phyloP scores from a whole-genome alignment of 1,140 invertebrate genomes.

The Stenopsyche tienmushanensis region DNA sequence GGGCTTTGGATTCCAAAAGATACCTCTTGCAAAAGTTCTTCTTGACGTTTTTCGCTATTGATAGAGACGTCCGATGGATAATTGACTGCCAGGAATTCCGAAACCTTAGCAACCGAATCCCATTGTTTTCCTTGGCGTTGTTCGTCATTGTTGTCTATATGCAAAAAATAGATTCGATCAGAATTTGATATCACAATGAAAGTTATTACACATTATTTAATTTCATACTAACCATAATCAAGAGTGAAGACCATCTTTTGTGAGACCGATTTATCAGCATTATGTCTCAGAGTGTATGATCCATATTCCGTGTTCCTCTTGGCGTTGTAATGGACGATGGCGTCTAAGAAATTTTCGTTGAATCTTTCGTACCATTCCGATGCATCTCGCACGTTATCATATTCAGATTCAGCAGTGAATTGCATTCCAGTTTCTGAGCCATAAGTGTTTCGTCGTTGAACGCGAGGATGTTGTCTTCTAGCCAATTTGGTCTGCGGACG shows the following conservation, averaged over 20 bases:
- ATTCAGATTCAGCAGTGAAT: constrained; percentile 54
- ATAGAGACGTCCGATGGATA: constrained; percentile 42
- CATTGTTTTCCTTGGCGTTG: constrained; percentile 1
- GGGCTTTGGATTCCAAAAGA: constrained; percentile 55
- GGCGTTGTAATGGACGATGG: constrained; percentile 40
- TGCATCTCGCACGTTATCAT: constrained; percentile 50
- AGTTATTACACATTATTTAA: not conserved
- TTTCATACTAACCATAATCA: constrained; percentile 17
- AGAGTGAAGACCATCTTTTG: constrained; percentile 35
- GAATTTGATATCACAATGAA: not conserved
- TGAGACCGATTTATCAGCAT: constrained; percentile 41
- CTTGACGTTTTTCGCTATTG: constrained; percentile 51
- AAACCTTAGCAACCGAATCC: constrained; percentile 7
- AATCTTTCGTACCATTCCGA: constrained; percentile 33
- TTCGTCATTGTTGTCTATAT: not conserved
- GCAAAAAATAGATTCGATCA: not conserved
- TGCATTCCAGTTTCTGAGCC: constrained; percentile 50
- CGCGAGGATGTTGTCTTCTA: constrained; percentile 44
- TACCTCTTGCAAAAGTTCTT: constrained; percentile 55
- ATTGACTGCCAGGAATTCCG: not conserved
- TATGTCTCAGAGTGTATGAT: constrained; percentile 36
- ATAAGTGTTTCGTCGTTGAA: constrained; percentile 44
- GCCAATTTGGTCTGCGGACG: constrained; percentile 51
- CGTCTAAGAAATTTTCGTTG: constrained; percentile 41
- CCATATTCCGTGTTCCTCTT: constrained; percentile 39